Base-by-base conservation (phyloP, 2,113 vertebrate genomes). In the Eurystomus gularis region DNA sequence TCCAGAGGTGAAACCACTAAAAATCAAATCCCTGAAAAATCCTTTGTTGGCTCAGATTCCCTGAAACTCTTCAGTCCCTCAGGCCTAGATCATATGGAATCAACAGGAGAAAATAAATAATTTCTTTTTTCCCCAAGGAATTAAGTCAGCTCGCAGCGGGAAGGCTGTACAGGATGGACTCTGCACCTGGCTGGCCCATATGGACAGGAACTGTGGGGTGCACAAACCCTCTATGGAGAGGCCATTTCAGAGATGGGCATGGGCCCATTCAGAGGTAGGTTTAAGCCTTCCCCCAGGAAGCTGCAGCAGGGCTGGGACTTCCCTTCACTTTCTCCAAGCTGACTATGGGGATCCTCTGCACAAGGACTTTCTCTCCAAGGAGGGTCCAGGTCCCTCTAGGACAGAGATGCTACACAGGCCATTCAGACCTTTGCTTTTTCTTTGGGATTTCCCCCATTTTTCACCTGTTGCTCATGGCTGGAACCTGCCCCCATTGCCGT, bases 81-180 rank as follows among this genome's bases (percentile, higher is more conserved):
- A 17, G 13, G 11, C 17, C 35, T n/a, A 39, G 5, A 14, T 66
- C 64, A 35, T 52, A n/a, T 0, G 3, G 55, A 84, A 91, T 57
- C 18, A 39, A 33, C 5, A 49, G 29, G 13, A 52, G 26, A 13
- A 82, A 72, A 54, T 1, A 28, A 48, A 35, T 23, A 4, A 10
- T 49, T 18, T 17, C 8, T 33, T 71, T 10, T 55, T 14, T 1
- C 13, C 10, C 9, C 5, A 15, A 51, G 9, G 57, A 77, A 46
- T 68, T 71, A 46, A 4, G 17, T 39, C 0, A 2, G 5, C 33
- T 69, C 1, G 0, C 5, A 10, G 35, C 1, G 0, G 51, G 35
- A 73, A 76, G 33, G 10, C 0, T 60, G 57, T 31, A 3, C 26
- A 70, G 57, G 57, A 62, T 1, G 4, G 71, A 21, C 28, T 69